phyloP scores from a whole-genome alignment of 2,797 vertebrate species.

The Sebastes wilsoni region DNA sequence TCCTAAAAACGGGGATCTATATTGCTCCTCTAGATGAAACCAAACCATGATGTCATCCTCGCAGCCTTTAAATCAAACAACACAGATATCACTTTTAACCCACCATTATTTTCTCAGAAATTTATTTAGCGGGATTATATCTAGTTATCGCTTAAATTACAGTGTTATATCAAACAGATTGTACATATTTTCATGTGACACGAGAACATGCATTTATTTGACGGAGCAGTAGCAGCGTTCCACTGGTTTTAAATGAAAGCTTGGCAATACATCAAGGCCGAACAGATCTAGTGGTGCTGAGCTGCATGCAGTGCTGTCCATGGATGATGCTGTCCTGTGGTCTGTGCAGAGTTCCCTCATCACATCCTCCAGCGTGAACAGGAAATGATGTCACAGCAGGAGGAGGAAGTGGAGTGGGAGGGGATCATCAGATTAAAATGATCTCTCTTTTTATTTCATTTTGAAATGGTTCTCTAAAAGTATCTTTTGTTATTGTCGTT shows the following conservation, averaged over 20 bases:
- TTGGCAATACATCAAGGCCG: neutral
- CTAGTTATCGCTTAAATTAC: neutral
- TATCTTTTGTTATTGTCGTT: neutral
- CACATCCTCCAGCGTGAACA: slow-evolving; percentile 49
- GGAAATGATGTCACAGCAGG: neutral
- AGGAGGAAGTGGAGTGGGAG: neutral
- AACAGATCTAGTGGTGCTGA: neutral
- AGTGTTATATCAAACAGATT: neutral
- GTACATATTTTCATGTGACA: neutral
- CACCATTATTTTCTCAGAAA: neutral
- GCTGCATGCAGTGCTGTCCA: neutral
- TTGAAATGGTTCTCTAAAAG: neutral
- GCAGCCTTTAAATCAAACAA: too few relatives aligned
- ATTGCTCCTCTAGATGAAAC: neutral
- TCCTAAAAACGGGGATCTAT: neutral
- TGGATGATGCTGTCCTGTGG: neutral
- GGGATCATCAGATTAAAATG: neutral
- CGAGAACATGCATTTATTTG: neutral
- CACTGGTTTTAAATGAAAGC: neutral
- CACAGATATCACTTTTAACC: neutral
- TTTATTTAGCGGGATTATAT: neutral
- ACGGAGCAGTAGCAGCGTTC: neutral
- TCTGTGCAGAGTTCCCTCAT: slow-evolving; percentile 33
- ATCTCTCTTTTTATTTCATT: neutral
- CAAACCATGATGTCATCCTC: neutral